Conservation (phyloP, 2,113 vertebrate genomes). For the Muntiacus muntjak region DNA sequence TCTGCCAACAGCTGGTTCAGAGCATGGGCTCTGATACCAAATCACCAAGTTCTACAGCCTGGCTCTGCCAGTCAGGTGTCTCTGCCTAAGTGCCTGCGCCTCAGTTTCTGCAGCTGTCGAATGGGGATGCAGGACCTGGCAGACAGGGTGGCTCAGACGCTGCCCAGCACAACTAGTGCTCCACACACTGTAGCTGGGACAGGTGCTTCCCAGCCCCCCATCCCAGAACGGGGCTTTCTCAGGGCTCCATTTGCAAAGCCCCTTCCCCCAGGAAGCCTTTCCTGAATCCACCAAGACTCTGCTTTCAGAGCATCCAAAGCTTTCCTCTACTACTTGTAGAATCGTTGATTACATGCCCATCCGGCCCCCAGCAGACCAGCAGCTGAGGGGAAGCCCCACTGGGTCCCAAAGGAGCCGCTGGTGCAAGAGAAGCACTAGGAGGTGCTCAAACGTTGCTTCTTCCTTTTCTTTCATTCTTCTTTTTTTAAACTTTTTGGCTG, state of each 20-base stretch:
- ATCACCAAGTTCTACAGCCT: not conserved
- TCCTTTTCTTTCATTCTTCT: not conserved
- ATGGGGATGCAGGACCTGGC: not conserved
- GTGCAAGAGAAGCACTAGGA: not conserved
- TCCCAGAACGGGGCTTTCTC: not conserved
- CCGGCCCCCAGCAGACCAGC: not conserved
- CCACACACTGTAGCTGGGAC: fast-evolving
- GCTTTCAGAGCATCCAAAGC: not conserved
- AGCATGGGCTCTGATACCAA: not conserved
- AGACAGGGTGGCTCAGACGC: not conserved
- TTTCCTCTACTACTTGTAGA: too few species aligned
- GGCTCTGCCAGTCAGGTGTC: not conserved
- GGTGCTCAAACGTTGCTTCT: not conserved
- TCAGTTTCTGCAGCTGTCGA: fast-evolving
- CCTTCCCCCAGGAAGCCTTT: not conserved
- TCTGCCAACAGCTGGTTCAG: not conserved
- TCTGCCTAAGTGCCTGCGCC: not conserved
- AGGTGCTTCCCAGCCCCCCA: not conserved
- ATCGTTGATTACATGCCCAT: not conserved
- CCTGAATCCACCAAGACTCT: not conserved
- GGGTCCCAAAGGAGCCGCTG: not conserved
- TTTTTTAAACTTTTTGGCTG: not conserved
- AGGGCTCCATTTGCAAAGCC: not conserved
- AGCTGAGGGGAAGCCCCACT: not conserved
- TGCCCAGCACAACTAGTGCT: not conserved